Percentiles rank a stretch among this genome's conserved stretches.
Conservation (phyloP, 2,113 vertebrate genomes). For the Oryzias celebensis region DNA sequence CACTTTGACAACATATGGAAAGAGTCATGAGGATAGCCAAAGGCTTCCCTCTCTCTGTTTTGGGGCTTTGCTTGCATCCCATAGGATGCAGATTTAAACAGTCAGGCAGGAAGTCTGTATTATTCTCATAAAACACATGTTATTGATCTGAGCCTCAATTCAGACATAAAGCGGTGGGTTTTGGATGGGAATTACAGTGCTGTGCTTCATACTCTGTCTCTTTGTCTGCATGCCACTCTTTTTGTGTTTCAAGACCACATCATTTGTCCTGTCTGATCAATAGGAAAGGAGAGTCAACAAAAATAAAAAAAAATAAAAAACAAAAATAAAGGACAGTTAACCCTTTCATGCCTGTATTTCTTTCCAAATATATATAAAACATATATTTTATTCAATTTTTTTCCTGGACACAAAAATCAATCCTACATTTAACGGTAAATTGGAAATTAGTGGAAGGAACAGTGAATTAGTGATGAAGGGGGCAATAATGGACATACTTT, state of each 20-base stretch:
- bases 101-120: slow-evolving; percentile 16
- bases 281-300: slow-evolving; percentile 17
- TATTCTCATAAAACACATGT: slow-evolving; percentile 34
- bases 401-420: too few species aligned
- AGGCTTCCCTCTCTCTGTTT: slow-evolving; percentile 3
- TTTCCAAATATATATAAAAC: too few species aligned
- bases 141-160: slow-evolving; percentile 48
- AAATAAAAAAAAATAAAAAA: neutral
- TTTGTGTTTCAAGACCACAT: slow-evolving; percentile 6
- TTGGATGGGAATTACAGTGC: slow-evolving; percentile 32
- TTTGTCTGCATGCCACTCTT: slow-evolving; percentile 1
- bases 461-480: too few species aligned
- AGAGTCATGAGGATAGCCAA: slow-evolving; percentile 9
- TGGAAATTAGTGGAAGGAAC: too few species aligned
- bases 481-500: too few species aligned
- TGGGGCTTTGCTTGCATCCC: slow-evolving; percentile 5
- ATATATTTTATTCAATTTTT: too few species aligned
- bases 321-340: too few species aligned
- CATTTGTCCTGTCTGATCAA: slow-evolving; percentile 35
- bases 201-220: slow-evolving; percentile 5
- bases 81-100: slow-evolving; percentile 23
- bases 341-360: too few species aligned
- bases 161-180: slow-evolving; percentile 39
- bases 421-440: too few species aligned
- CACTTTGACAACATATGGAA: neutral